Evolutionary conservation across 2,888 invertebrate species (phyloP).

Genomic region (Mesorhabditis spiculigera): DNA sequence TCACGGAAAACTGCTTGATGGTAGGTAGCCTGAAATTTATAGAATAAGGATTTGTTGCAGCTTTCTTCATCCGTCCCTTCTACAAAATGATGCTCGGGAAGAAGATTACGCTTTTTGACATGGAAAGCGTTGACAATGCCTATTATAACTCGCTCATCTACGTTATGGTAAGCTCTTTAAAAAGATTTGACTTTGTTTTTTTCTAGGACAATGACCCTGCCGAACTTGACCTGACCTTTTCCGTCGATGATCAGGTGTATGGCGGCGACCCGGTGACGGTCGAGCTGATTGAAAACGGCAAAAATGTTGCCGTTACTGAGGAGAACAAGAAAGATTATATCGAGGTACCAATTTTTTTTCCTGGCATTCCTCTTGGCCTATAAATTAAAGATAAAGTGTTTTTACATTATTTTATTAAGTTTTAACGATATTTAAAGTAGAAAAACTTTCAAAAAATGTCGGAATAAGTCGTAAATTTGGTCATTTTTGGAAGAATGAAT

Average conservation of each 20-base stretch:
- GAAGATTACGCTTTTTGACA: constrained; percentile 86
- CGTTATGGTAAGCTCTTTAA: constrained; percentile 69
- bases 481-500: no score
- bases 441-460: no score
- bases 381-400: no score
- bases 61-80: constrained; percentile 98
- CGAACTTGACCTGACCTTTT: constrained; percentile 87
- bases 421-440: no score
- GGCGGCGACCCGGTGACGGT: constrained; percentile 82
- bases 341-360: constrained; percentile 62
- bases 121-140: constrained; percentile 98
- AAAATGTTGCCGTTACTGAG: constrained; percentile 78
- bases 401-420: no score
- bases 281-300: constrained; percentile 84
- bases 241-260: constrained; percentile 92
- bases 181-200: constrained; percentile 71
- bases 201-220: constrained; percentile 67
- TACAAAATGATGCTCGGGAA: constrained; percentile 99
- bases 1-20: constrained; percentile 94
- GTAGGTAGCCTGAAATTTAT: constrained; percentile 61
- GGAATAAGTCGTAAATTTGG: no score
- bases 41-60: constrained; percentile 58
- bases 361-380: no score
- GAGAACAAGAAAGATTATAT: constrained; percentile 96
- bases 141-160: constrained; percentile 95